Evolutionary conservation across 2,797 vertebrate genomes (phyloP).

Genomic region (Urophycis tenuis): DNA sequence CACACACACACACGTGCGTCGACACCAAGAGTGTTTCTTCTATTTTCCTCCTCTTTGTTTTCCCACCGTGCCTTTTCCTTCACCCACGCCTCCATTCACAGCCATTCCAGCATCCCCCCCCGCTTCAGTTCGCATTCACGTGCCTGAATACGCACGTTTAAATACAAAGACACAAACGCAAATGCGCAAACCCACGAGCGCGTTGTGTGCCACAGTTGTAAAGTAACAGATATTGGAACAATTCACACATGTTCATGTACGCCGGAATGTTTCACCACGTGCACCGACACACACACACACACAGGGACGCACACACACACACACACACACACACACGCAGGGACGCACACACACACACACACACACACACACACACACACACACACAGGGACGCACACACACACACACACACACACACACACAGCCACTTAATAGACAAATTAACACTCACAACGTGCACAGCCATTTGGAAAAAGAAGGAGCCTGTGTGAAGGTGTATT

Average conservation of each 20-base stretch:
- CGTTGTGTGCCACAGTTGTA: neutral
- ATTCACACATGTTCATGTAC: neutral
- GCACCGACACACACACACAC: neutral
- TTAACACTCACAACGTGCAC: constrained; percentile 31
- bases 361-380: neutral
- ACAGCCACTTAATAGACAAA: constrained; percentile 32
- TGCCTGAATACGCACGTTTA: neutral
- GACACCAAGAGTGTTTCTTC: no score
- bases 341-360: neutral
- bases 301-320: constrained; percentile 3
- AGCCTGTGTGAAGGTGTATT: constrained; percentile 27
- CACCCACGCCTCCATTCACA: neutral
- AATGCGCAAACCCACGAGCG: neutral
- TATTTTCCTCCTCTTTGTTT: no score
- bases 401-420: constrained; percentile 10
- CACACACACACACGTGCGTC: no score
- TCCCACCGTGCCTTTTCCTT: neutral
- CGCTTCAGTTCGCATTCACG: neutral
- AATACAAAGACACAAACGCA: neutral
- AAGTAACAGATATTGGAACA: neutral
- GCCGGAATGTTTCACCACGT: neutral
- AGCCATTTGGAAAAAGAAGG: constrained; percentile 19
- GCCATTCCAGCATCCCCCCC: neutral
- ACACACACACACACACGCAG: neutral
- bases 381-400: constrained; percentile 13